Base-by-base conservation (phyloP, 2,888 invertebrate species). In the Trissolcus japonicus region DNA sequence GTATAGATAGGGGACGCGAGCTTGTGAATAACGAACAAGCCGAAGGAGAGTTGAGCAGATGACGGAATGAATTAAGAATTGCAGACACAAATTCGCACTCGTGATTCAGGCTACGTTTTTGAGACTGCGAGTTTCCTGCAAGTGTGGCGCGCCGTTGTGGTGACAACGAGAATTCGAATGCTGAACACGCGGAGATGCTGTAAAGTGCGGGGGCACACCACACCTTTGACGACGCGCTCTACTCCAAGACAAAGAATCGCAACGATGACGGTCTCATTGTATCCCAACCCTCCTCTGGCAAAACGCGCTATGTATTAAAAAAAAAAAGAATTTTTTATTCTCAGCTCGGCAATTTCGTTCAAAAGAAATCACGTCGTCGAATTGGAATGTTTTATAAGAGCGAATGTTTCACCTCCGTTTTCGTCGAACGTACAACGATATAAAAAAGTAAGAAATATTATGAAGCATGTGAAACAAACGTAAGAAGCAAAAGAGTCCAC, bases 1-100 rank as follows among this genome's bases (percentile, higher is more conserved):
- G 56, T n/a, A 16, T 13, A 56, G 62, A 73, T 73, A 54, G 46
- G 59, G 53, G 21, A 55, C 19, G 55, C 29, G 59, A 60, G 56
- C 17, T 57, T 54, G 53, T 19, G 63, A 60, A 48, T 50, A 51
- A 54, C 43, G 21, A 62, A 54, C 43, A 53, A 60, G 25, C 54
- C 16, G 60, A 7, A 50, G 29, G 61, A 25, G 63, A 63, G 62
- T 29, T 16, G 41, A 50, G 65, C 67, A 75, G 63, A 75, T 63
- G 69, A 65, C 68, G 72, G 55, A 65, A 77, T 77, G 77, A 78
- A 78, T 78, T 73, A 73, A 73, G 69, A 78, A 72, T 68, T 60
- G 54, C 60, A 46, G 51, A 60, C 60, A 63, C 59, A 63, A 68
- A 69, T 60, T 75, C 60, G 65, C 55, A 69, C 59, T 68, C 48